A percentile compares a stretch with the other conserved stretches of the same genome.
These are phyloP conservation scores for Epirrhoe alternata DNA, from an alignment of 2,888 invertebrate genomes.

Conservation along the genomic window DNA sequence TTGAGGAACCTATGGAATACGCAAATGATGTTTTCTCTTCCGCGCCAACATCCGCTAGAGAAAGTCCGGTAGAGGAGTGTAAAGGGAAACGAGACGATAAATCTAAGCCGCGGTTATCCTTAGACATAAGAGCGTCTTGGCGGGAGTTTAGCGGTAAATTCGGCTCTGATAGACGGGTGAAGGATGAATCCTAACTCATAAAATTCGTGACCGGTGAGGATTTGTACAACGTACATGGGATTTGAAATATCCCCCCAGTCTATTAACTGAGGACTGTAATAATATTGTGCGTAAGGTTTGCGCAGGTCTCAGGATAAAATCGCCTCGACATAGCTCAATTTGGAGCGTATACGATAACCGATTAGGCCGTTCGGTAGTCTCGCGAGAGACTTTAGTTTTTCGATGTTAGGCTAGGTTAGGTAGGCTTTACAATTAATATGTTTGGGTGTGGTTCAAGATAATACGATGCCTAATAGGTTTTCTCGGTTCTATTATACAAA, in stretches of 20 bases:
- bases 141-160: constrained; percentile 64
- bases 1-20: constrained; percentile 21
- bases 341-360: constrained; percentile 32
- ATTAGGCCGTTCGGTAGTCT: constrained; percentile 18
- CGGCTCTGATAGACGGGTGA: constrained; percentile 55
- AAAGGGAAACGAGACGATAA: constrained; percentile 35
- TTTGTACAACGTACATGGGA: no score
- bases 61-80: constrained; percentile 27
- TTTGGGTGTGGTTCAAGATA: constrained; percentile 16
- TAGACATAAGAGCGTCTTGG: constrained; percentile 65
- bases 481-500: neutral
- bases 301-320: neutral
- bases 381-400: constrained; percentile 22
- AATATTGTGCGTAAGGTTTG: neutral
- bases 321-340: constrained; percentile 20
- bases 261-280: neutral
- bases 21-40: constrained; percentile 20
- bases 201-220: neutral
- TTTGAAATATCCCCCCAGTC: neutral
- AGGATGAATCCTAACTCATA: constrained; percentile 36
- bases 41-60: constrained; percentile 18
- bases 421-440: constrained; percentile 30
- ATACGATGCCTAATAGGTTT: neutral
- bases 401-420: constrained; percentile 28
- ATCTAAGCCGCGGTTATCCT: constrained; percentile 48